A percentile compares a stretch with the other conserved stretches of the same genome.
Conservation (phyloP, 2,888 invertebrate genomes). For the Sepiola atlantica region DNA sequence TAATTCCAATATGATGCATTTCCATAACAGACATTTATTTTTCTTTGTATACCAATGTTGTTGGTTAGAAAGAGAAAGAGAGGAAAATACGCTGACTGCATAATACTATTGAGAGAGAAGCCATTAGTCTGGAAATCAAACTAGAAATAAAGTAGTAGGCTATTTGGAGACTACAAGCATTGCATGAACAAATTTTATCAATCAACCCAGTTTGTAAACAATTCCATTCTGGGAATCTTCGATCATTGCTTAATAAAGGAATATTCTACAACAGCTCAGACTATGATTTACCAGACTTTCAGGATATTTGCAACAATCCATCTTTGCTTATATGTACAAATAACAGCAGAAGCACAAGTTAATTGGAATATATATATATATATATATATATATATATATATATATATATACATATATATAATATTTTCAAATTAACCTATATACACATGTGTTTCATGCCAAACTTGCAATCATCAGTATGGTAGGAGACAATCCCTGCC, state of each 20-base stretch:
- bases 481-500: no score
- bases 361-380: background rate
- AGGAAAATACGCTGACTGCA: background rate
- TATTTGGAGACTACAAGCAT: background rate
- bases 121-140: background rate
- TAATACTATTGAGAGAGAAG: background rate
- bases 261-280: background rate
- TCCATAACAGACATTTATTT: background rate
- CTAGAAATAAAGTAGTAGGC: background rate
- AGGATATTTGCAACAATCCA: background rate
- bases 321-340: background rate
- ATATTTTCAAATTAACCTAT: no score
- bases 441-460: no score
- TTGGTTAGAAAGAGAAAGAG: background rate
- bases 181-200: background rate
- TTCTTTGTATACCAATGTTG: background rate
- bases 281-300: background rate
- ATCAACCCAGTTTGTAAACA: background rate
- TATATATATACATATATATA: no score
- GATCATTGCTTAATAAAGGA: constrained; percentile 4
- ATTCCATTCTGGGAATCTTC: background rate
- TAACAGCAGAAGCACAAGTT: background rate
- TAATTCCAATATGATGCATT: constrained; percentile 1
- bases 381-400: no score
- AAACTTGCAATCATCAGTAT: no score